Evolutionary conservation across 2,888 invertebrate genomes (phyloP), one percentile per base, ranked within the genome.

Genomic region (Fragum sueziense): DNA sequence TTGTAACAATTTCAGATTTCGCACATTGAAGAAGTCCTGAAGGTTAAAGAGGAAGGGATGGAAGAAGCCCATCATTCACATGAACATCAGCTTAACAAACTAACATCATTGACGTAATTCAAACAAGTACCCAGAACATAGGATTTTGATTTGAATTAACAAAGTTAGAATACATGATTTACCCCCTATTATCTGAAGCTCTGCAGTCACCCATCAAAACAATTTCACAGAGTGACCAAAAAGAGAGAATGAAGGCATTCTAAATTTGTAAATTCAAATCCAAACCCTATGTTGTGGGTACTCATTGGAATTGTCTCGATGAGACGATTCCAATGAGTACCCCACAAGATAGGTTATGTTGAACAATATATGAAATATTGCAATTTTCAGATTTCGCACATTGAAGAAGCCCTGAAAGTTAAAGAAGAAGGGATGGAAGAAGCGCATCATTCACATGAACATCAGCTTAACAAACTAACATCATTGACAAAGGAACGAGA

Each of bases 11-110:
- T 77, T 7, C 85, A 91, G 91, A 79, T 89, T 29, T 81, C 82
- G 25, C 87, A 86, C 51, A 67, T 88, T 69, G 90, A 91, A 41
- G 88, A 85, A 29, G 82, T 85, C 1, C 61, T 89, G 37, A 82
- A 73, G 65, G 84, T 74, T 7, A 88, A 90, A 67, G 90, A 91
- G 31, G 89, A 87, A 29, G 79, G 85, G 14, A 70, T 90, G 20
- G 80, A 86, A 17, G 87, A 88, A 34, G 86, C 90, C 79, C 91
- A 91, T 83, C 75, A 82, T 52, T 84, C 87, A 14, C 89, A 91
- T 74, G 90, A 91, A 68, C 89, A 90, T 31, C 91, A 92, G 82
- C 82, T 92, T 34, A 86, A 86, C 47, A 89, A 90, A 74, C 85
- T 92, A 70, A 88, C 89, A 22, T 73, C 85, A 2, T 79, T 90